A percentile compares a stretch with the other conserved stretches of the same genome.
phyloP scores from a whole-genome alignment of 1,140 invertebrate genomes.

The Dinothrombium tinctorium region DNA sequence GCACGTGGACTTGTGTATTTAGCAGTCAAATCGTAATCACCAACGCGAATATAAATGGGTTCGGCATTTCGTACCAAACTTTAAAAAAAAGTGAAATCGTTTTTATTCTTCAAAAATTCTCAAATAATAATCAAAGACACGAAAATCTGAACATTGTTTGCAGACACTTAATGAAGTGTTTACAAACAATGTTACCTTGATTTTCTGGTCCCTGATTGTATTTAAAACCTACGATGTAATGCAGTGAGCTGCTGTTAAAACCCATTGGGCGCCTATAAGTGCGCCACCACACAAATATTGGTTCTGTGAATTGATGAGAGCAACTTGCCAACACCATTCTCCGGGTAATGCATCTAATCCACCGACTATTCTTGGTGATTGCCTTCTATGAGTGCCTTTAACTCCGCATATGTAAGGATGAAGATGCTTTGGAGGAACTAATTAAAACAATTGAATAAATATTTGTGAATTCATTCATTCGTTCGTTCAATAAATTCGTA shows the following conservation, averaged over 20 bases:
- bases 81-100: constrained; percentile 18
- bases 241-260: constrained; percentile 81
- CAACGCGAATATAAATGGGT: constrained; percentile 68
- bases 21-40: constrained; percentile 67
- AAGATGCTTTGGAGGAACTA: neutral
- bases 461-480: neutral
- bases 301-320: constrained; percentile 71
- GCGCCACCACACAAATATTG: constrained; percentile 89
- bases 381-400: constrained; percentile 14
- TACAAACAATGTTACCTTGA: too few relatives aligned
- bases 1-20: constrained; percentile 55
- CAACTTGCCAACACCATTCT: constrained; percentile 84
- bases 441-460: neutral
- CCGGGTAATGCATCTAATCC: constrained; percentile 64
- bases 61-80: constrained; percentile 73
- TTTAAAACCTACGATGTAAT: constrained; percentile 68
- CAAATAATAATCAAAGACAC: neutral
- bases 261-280: constrained; percentile 77
- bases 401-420: constrained; percentile 16
- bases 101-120: constrained; percentile 1
- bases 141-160: neutral
- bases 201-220: too few relatives aligned
- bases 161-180: neutral
- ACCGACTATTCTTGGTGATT: constrained; percentile 44
- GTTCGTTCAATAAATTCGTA: neutral